Percentiles rank a stretch among this genome's conserved stretches.
Evolutionary conservation across 2,888 invertebrate genomes (phyloP).

Genomic region (Calliopum simillimum): DNA sequence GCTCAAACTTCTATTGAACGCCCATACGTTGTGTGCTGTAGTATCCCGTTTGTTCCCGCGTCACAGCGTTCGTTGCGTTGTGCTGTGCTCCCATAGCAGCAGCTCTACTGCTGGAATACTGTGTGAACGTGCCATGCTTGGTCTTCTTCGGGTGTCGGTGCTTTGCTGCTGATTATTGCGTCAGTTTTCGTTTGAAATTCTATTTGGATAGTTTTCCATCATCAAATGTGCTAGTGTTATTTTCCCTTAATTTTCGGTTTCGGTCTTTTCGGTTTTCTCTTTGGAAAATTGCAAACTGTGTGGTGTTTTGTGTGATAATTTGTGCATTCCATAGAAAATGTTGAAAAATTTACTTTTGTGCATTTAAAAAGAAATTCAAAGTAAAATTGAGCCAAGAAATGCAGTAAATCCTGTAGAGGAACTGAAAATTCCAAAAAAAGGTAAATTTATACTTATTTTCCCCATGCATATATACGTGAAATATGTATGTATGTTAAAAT

Average conservation of each 20-base stretch:
- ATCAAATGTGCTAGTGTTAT: not conserved
- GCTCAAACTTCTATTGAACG: not conserved
- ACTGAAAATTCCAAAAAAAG: too few relatives aligned
- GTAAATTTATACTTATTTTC: too few relatives aligned
- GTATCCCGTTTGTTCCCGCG: not conserved
- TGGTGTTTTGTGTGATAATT: too few relatives aligned
- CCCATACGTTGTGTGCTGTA: not conserved
- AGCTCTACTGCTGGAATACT: not conserved
- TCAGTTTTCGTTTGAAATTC: conserved; percentile 38
- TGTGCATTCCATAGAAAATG: too few relatives aligned
- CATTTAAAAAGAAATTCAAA: too few relatives aligned
- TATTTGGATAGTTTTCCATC: conserved; percentile 7
- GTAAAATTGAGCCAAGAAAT: too few relatives aligned
- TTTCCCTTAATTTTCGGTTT: not conserved
- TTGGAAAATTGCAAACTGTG: too few relatives aligned
- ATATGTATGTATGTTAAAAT: not conserved
- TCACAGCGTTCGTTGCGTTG: too few relatives aligned
- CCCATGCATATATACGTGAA: too few relatives aligned
- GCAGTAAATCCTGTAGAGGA: too few relatives aligned
- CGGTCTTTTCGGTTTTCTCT: too few relatives aligned
- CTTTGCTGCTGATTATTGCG: conserved; percentile 24
- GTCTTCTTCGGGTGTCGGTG: not conserved
- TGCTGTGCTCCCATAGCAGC: not conserved
- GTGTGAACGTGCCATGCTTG: conserved; percentile 22
- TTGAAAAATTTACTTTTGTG: too few relatives aligned